Percentiles rank a stretch among this genome's conserved stretches.
Conservation (phyloP, 1,140 invertebrate species). For the Micrasema minimum region DNA sequence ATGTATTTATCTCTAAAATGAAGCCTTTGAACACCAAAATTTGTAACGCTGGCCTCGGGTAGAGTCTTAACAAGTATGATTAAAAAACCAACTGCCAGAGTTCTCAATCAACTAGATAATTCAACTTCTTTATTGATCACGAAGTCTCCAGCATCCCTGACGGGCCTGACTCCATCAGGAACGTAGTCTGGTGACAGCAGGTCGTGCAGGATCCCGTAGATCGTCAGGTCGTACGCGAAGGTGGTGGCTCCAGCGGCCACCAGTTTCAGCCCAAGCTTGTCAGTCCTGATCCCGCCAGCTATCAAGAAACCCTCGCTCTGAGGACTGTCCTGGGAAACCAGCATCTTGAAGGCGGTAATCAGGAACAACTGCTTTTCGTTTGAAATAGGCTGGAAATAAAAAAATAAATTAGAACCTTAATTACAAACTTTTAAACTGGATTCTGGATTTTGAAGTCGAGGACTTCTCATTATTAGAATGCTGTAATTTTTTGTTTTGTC, state of each 20-base stretch:
- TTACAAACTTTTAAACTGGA: no score
- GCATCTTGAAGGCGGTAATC: conserved; percentile 56
- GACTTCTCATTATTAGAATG: no score
- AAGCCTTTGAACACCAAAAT: no score
- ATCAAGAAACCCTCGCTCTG: conserved; percentile 55
- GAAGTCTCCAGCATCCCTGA: neutral
- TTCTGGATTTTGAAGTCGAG: no score
- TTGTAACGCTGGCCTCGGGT: no score
- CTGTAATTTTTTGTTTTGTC: no score
- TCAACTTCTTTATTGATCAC: no score
- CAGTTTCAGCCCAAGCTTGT: conserved; percentile 18
- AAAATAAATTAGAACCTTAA: conserved; percentile 36
- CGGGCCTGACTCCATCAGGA: neutral
- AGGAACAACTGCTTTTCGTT: conserved; percentile 50
- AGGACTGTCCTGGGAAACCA: conserved; percentile 55
- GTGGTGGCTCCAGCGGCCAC: conserved; percentile 22
- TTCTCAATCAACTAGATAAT: no score
- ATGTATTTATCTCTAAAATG: no score
- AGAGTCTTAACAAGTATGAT: no score
- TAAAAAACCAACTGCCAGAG: no score
- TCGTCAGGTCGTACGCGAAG: conserved; percentile 35
- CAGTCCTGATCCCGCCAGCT: conserved; percentile 53
- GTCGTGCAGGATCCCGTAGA: conserved; percentile 38
- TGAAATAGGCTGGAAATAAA: conserved; percentile 29
- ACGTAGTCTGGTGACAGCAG: conserved; percentile 40